phyloP scores from a whole-genome alignment of 2,113 vertebrate species.

The Eptesicus fuscus region DNA sequence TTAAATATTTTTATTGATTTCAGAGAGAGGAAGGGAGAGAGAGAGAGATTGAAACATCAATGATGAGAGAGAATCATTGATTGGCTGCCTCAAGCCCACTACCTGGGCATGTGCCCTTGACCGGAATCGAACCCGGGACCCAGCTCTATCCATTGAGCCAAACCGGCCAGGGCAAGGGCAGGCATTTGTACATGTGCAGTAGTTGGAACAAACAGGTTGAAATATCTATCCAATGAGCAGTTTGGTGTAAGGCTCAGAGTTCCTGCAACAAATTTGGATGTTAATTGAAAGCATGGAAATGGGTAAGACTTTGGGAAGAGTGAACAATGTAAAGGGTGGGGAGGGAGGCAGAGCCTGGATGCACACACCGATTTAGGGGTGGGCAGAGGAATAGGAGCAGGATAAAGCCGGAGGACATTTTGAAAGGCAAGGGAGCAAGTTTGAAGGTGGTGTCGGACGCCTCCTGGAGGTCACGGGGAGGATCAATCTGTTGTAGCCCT shows the following conservation, averaged over 20 bases:
- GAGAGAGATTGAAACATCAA: no score
- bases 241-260: neutral
- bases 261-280: neutral
- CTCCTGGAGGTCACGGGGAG: conserved; percentile 6
- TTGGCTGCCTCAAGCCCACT: no score
- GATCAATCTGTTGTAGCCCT: neutral
- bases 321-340: neutral
- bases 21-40: no score
- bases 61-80: no score
- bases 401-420: neutral
- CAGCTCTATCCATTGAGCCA: no score
- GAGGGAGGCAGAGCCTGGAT: fast-evolving
- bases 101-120: no score
- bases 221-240: neutral
- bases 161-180: no score
- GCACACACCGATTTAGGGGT: no score
- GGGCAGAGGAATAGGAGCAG: neutral
- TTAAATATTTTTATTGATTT: no score
- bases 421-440: neutral
- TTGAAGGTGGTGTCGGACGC: neutral
- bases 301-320: neutral
- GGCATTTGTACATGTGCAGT: neutral
- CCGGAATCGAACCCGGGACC: no score
- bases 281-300: neutral
- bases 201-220: neutral